A percentile compares a stretch with the other conserved stretches of the same genome.
Conservation (phyloP, 64 coral and sea anemone genomes). For the Hydrozoanthus tunicans region DNA sequence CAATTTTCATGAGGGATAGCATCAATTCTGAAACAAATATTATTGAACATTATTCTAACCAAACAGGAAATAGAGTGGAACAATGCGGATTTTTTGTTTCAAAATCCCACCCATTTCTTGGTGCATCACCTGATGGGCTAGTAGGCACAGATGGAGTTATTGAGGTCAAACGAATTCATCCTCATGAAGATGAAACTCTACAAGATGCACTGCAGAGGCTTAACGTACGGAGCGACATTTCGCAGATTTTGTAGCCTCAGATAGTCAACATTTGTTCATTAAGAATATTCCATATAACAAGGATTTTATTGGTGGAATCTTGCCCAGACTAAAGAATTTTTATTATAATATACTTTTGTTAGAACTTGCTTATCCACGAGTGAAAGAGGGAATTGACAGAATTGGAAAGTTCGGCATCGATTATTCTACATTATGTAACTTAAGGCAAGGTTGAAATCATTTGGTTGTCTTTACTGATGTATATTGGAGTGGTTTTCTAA, state of each 20-base stretch:
- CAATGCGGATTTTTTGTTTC: conserved; percentile 30
- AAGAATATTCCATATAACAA: conserved; percentile 3
- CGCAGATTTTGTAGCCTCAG: conserved; percentile 38
- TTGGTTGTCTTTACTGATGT: conserved; percentile 10
- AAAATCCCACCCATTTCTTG: conserved; percentile 28
- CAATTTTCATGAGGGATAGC: conserved; percentile 14
- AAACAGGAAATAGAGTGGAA: conserved; percentile 19
- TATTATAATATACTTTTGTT: conserved; percentile 28
- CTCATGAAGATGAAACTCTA: conserved; percentile 49
- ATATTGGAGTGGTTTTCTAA: conserved; percentile 15
- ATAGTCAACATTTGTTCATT: conserved; percentile 2
- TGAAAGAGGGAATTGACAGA: conserved; percentile 28
- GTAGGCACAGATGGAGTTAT: conserved; percentile 22
- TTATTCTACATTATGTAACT: conserved; percentile 26
- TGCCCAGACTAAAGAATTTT: conserved; percentile 26
- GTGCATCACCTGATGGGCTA: conserved; percentile 25
- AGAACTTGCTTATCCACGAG: conserved; percentile 20
- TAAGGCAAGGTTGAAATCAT: conserved; percentile 33
- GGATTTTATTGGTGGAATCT: background rate
- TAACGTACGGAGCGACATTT: conserved; percentile 21
- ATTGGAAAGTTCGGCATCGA: conserved; percentile 33
- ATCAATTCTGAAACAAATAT: conserved; percentile 29
- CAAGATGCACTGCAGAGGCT: conserved; percentile 46
- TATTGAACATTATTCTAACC: conserved; percentile 21
- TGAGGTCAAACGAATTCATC: conserved; percentile 28